Conservation (phyloP, 2,797 vertebrate species). For the Eleutherodactylus coqui region DNA sequence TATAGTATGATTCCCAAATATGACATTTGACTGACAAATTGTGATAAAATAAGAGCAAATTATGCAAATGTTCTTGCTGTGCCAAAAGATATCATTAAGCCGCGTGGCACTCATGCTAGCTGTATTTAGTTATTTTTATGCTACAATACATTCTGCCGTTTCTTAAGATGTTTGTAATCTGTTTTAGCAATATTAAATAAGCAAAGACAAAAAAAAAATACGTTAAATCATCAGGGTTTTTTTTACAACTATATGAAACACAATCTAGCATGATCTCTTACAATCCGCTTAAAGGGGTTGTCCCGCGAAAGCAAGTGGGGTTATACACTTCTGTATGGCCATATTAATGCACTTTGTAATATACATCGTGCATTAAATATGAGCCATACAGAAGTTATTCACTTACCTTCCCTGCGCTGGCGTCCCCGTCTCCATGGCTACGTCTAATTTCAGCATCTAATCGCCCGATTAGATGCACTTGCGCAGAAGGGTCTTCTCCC, state of each 20-base stretch:
- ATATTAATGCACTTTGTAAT: too few relatives aligned
- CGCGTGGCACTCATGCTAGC: too few relatives aligned
- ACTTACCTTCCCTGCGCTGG: too few relatives aligned
- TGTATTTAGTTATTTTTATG: neutral
- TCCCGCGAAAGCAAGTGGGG: too few relatives aligned
- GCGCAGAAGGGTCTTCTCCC: too few relatives aligned
- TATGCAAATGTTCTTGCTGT: neutral
- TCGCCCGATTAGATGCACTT: too few relatives aligned
- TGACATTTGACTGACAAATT: neutral
- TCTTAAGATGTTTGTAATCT: neutral
- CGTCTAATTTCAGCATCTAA: too few relatives aligned
- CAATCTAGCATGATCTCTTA: neutral
- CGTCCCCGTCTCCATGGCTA: too few relatives aligned
- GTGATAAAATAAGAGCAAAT: constrained; percentile 29
- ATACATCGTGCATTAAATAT: too few relatives aligned
- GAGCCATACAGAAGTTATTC: too few relatives aligned
- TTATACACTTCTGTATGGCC: too few relatives aligned
- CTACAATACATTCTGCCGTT: neutral
- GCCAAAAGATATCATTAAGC: neutral
- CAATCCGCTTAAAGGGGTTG: too few relatives aligned
- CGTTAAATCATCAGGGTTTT: neutral
- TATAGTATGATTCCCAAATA: constrained; percentile 25
- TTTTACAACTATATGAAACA: neutral
- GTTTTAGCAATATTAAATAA: constrained; percentile 6
- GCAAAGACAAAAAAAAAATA: neutral